Evolutionary conservation across 2,797 vertebrate species (phyloP).

Genomic region (Sebastes vulpes): DNA sequence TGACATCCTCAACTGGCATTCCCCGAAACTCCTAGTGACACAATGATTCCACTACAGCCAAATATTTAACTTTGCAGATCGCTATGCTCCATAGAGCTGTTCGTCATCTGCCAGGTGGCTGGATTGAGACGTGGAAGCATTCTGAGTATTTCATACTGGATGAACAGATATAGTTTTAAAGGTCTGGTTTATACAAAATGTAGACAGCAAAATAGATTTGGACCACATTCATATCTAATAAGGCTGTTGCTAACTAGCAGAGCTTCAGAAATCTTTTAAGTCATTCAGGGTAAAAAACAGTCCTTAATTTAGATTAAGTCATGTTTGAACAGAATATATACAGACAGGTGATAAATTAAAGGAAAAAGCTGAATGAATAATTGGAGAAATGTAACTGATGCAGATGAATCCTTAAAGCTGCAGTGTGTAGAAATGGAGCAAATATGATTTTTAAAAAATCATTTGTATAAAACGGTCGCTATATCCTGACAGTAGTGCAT

Average conservation of each 20-base stretch:
- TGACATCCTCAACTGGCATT: constrained; percentile 49
- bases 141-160: neutral
- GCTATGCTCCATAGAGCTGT: neutral
- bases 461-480: too few relatives aligned
- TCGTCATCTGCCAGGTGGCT: neutral
- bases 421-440: too few relatives aligned
- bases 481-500: too few relatives aligned
- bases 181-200: neutral
- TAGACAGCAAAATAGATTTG: neutral
- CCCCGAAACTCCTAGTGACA: constrained; percentile 62
- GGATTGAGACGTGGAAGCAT: neutral
- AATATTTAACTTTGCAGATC: constrained; percentile 26
- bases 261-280: neutral
- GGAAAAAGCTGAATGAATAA: neutral
- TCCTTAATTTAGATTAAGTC: neutral
- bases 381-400: neutral
- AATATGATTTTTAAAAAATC: too few relatives aligned
- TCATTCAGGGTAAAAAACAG: neutral
- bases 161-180: neutral
- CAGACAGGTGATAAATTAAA: neutral
- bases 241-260: neutral
- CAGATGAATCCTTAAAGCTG: too few relatives aligned
- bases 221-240: neutral
- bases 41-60: constrained; percentile 43
- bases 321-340: neutral